Evolutionary conservation across 2,888 invertebrate genomes (phyloP).

Genomic region (Drosophila meridiana): DNA sequence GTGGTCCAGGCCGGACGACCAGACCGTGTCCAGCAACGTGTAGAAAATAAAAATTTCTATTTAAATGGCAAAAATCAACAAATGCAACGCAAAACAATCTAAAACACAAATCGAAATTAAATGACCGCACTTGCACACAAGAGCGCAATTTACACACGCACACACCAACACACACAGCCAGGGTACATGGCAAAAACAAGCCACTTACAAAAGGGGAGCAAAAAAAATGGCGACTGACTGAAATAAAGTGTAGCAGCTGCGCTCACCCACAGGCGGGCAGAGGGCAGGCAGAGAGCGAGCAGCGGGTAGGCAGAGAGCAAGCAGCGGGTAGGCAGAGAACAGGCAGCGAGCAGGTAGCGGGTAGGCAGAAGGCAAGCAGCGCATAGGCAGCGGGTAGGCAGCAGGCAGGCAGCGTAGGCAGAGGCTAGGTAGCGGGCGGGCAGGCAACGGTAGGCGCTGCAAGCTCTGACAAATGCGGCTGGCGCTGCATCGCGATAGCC

Average conservation of each 20-base stretch:
- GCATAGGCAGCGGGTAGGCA: neutral
- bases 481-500: conserved; percentile 26
- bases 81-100: conserved; percentile 82
- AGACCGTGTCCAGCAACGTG: conserved; percentile 67
- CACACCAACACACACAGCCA: conserved; percentile 21
- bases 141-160: conserved; percentile 55
- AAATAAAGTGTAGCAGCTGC: conserved; percentile 80
- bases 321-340: too few species aligned
- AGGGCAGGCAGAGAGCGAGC: conserved; percentile 26
- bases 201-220: conserved; percentile 48
- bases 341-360: too few species aligned
- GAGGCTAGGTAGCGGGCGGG: too few species aligned
- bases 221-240: conserved; percentile 60
- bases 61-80: conserved; percentile 81
- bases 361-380: conserved; percentile 31
- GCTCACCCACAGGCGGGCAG: conserved; percentile 39
- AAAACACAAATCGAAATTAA: conserved; percentile 84
- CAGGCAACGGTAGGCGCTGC: neutral
- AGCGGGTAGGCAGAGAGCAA: neutral
- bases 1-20: conserved; percentile 26
- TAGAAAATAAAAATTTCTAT: conserved; percentile 80
- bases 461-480: conserved; percentile 50
- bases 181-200: conserved; percentile 62
- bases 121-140: conserved; percentile 83
- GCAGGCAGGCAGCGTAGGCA: conserved; percentile 31